phyloP scores from a whole-genome alignment of 92 coral and sea anemone genomes.

The Siderastrea siderea region DNA sequence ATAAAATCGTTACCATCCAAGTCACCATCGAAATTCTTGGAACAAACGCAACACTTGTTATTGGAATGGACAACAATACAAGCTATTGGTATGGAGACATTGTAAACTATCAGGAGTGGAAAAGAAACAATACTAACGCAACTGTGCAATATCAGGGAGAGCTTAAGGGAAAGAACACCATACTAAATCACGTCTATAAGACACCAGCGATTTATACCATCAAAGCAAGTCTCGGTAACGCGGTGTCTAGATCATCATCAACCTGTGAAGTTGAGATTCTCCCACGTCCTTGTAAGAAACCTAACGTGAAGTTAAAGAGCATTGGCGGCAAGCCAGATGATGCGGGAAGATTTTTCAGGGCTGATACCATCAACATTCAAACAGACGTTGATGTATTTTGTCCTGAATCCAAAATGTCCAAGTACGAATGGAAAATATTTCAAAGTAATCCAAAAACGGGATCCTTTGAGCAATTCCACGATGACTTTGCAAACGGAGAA shows the following conservation, averaged over 20 bases:
- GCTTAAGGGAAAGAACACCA: not conserved
- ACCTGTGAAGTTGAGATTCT: slow-evolving; percentile 70
- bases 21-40: slow-evolving; percentile 47
- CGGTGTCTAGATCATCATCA: slow-evolving; percentile 52
- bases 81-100: slow-evolving; percentile 60
- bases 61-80: slow-evolving; percentile 61
- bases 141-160: slow-evolving; percentile 20
- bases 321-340: slow-evolving; percentile 25
- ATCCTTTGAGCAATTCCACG: not conserved
- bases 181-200: slow-evolving; percentile 39
- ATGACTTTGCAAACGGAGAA: not conserved
- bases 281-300: slow-evolving; percentile 62
- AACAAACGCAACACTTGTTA: slow-evolving; percentile 61
- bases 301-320: slow-evolving; percentile 51
- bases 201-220: slow-evolving; percentile 39
- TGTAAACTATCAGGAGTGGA: not conserved
- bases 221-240: slow-evolving; percentile 51
- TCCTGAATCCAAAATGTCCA: slow-evolving; percentile 71
- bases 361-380: slow-evolving; percentile 41
- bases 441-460: slow-evolving; percentile 6
- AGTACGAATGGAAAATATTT: slow-evolving; percentile 66
- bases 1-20: slow-evolving; percentile 52
- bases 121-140: slow-evolving; percentile 1
- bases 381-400: slow-evolving; percentile 66
- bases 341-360: slow-evolving; percentile 33